Base-by-base conservation (phyloP, 2,888 invertebrate species). In the Callyntrura guangdongensis region DNA sequence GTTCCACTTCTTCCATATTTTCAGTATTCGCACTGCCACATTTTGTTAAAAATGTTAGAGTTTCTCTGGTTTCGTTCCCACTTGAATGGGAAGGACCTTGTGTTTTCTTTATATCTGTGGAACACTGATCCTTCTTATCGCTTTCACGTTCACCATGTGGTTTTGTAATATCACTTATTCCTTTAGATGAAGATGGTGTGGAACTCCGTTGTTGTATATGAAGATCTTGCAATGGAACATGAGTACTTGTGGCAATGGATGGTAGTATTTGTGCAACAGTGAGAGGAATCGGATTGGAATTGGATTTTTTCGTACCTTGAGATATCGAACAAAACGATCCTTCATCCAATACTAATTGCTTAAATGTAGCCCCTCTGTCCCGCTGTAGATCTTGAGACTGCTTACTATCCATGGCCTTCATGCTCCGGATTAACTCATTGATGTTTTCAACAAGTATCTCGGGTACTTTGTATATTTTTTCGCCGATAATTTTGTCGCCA, bases 401-500 rank as follows among this genome's bases (percentile, higher is more conserved):
- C 22, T 81, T 81, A 8, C 17, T 2, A 20, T 81, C 81, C 81
- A 81, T 36, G 0, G 27, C 36, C 11, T 45, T 59, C 59, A 81
- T 11, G 17, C 20, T 81, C 17, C 59, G 25, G 1, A 81, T 17
- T 17, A 81, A 20, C 11, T 81, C 81, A 59, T 81, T 81, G 6
- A 86, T 77, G n/a, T 86, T 77, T 49, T 86, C 77, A 0, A 79
- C 36, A 2, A 77, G 64, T 6, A 79, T 79, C 14, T 79, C 67
- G 0, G 86, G 64, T 0, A 86, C 79, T 45, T 64, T 77, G 67
- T 86, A 86, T 49, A 27, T 25, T 0, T 49, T 53, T 0, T 20
- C 45, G 5, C 86, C 77, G 17, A 77, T 59, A 20, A 86, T 2
- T 8, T 45, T 79, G 1, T 64, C 64, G 0, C 86, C 86, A 11